These are phyloP conservation scores for zebrafish (Danio rerio) DNA, from an alignment of 2,113 vertebrate species.

Conservation along the genomic window GRCz12tu NC_133188.1:22748501-22749000, in stretches of 20 bases:
- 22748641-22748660: slow-evolving; percentile 81
- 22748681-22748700: slow-evolving; percentile 64
- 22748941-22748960: too few species aligned
- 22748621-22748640: slow-evolving; percentile 74
- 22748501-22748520: slow-evolving; percentile 63
- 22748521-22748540: slow-evolving; percentile 67
- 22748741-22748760: slow-evolving; percentile 51
- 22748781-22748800: not conserved
- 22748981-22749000: too few species aligned
- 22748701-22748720: slow-evolving; percentile 50
- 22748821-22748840: not conserved
- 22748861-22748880: not conserved
- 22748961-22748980: too few species aligned
- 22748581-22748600: slow-evolving; percentile 72
- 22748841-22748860: not conserved
- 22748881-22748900: not conserved
- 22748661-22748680: slow-evolving; percentile 72
- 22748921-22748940: too few species aligned
- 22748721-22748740: slow-evolving; percentile 64
- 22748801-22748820: not conserved
- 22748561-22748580: slow-evolving; percentile 76
- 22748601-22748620: slow-evolving; percentile 76
- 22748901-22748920: too few species aligned
- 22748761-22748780: too few species aligned
- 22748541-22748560: slow-evolving; percentile 63